A percentile compares a stretch with the other conserved stretches of the same genome.
Conservation (phyloP, 2,888 invertebrate genomes). For the Ecliptopera silaceata region DNA sequence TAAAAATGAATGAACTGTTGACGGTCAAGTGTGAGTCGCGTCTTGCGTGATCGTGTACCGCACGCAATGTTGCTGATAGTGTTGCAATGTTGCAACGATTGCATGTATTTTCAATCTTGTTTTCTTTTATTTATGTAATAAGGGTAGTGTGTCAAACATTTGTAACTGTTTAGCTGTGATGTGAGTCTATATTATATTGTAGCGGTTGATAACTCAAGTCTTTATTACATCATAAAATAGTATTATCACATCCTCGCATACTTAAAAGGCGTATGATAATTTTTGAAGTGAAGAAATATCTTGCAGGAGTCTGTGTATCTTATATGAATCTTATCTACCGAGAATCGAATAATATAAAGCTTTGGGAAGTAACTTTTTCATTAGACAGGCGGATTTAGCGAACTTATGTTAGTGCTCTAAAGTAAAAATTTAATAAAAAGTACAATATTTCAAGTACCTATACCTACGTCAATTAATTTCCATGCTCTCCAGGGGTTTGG, state of each 20-base stretch:
- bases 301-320: not conserved
- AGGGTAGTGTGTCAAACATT: slow-evolving; percentile 40
- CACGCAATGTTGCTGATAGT: slow-evolving; percentile 39
- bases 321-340: too few species aligned
- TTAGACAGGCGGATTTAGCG: too few species aligned
- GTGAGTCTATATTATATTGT: slow-evolving; percentile 8
- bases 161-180: slow-evolving; percentile 28
- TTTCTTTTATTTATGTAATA: slow-evolving; percentile 41
- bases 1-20: slow-evolving; percentile 14
- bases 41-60: slow-evolving; percentile 34
- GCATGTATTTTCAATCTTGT: slow-evolving; percentile 41
- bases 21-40: slow-evolving; percentile 33
- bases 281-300: not conserved
- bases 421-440: too few species aligned
- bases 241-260: slow-evolving; percentile 8
- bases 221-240: slow-evolving; percentile 8
- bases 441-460: too few species aligned
- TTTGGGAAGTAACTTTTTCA: too few species aligned
- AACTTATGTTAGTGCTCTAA: too few species aligned
- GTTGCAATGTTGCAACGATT: slow-evolving; percentile 40
- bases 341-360: too few species aligned
- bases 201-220: slow-evolving; percentile 6
- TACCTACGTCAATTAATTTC: too few species aligned
- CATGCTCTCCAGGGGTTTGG: too few species aligned
- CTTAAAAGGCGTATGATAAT: not conserved